These are phyloP conservation scores for Nomada ruficornis DNA, from an alignment of 2,888 invertebrate genomes.

Conservation along the genomic window DNA sequence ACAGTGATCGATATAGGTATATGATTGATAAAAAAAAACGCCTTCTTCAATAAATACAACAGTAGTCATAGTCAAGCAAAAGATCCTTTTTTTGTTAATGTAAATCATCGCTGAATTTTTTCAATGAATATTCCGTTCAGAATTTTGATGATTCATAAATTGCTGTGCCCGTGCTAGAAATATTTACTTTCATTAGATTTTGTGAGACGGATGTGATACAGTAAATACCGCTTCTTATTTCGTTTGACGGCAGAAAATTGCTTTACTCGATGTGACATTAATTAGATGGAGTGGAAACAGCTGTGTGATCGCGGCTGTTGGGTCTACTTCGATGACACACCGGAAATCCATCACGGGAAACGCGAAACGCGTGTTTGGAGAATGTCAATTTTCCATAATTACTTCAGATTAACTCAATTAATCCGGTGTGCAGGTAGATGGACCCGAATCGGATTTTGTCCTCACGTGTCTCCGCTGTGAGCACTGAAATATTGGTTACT, in stretches of 20 bases:
- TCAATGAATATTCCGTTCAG: too few species aligned
- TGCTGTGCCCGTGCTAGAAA: too few species aligned
- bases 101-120: too few species aligned
- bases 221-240: slow-evolving; percentile 10
- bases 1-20: background rate
- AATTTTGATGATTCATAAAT: too few species aligned
- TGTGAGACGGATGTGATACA: background rate
- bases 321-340: slow-evolving; percentile 25
- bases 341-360: slow-evolving; percentile 32
- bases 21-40: too few species aligned
- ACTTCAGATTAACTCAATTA: slow-evolving; percentile 59
- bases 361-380: slow-evolving; percentile 45
- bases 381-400: slow-evolving; percentile 63
- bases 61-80: too few species aligned
- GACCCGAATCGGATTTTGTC: slow-evolving; percentile 33
- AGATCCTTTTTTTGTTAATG: too few species aligned
- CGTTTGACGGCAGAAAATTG: slow-evolving; percentile 28
- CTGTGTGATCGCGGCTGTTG: slow-evolving; percentile 45
- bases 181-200: too few species aligned
- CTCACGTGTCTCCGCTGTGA: slow-evolving; percentile 23
- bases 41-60: too few species aligned
- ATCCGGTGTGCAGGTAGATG: slow-evolving; percentile 20
- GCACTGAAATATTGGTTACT: slow-evolving; percentile 7
- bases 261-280: slow-evolving; percentile 45
- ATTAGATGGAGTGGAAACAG: slow-evolving; percentile 42